Evolutionary conservation across 1,140 invertebrate genomes (phyloP).

Genomic region (Lucilia cuprina): DNA sequence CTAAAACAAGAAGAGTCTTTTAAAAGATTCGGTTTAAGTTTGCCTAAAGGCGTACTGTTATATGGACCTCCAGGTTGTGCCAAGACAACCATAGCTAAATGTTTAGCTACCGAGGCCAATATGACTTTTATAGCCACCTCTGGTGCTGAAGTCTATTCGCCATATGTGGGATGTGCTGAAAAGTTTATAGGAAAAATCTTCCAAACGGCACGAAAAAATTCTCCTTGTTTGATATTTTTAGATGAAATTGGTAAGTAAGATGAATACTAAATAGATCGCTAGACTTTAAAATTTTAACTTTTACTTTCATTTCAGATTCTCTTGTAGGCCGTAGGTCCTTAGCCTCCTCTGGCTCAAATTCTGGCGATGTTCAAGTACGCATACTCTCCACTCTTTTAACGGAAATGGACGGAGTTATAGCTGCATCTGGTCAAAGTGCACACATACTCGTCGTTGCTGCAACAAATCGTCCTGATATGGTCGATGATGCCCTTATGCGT

Average conservation of each 20-base stretch:
- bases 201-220: constrained; percentile 69
- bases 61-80: constrained; percentile 81
- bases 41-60: constrained; percentile 69
- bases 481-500: constrained; percentile 78
- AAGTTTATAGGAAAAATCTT: constrained; percentile 71
- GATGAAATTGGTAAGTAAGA: constrained; percentile 72
- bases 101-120: constrained; percentile 69
- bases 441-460: constrained; percentile 75
- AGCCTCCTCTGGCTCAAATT: constrained; percentile 42
- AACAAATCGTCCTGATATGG: constrained; percentile 80
- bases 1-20: constrained; percentile 70
- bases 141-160: constrained; percentile 73
- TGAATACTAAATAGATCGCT: constrained; percentile 11
- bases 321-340: constrained; percentile 67
- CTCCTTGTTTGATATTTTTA: constrained; percentile 77
- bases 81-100: constrained; percentile 76
- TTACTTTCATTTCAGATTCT: constrained; percentile 65
- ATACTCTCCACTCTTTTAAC: constrained; percentile 72
- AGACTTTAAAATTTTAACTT: not conserved
- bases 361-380: constrained; percentile 67
- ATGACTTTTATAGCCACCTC: constrained; percentile 71
- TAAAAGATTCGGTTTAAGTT: constrained; percentile 66
- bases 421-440: constrained; percentile 28
- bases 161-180: constrained; percentile 74
- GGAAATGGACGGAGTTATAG: constrained; percentile 74